phyloP scores from a whole-genome alignment of 2,797 vertebrate genomes.

The Alosa sapidissima region DNA sequence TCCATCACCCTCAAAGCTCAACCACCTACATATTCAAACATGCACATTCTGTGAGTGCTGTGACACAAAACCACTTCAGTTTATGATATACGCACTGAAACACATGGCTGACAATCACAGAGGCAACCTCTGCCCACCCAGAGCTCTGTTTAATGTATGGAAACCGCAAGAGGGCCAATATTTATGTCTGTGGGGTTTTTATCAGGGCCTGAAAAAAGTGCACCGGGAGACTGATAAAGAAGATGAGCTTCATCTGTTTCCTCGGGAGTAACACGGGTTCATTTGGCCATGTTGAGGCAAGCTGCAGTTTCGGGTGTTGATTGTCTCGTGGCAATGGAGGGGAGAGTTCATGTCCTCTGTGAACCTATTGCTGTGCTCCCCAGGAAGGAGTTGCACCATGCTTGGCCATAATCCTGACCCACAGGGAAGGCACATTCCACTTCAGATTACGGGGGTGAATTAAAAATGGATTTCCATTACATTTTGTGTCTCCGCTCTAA shows the following conservation, averaged over 20 bases:
- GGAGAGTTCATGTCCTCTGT: constrained; percentile 11
- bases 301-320: background rate
- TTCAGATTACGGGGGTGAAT: constrained; percentile 29
- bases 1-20: background rate
- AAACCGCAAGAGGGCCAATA: constrained; percentile 8
- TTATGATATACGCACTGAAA: background rate
- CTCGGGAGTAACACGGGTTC: background rate
- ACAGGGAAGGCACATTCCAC: constrained; percentile 27
- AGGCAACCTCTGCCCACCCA: background rate
- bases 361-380: background rate
- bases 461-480: constrained; percentile 12
- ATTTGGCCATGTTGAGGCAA: background rate
- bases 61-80: constrained; percentile 2
- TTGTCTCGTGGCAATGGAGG: constrained; percentile 2
- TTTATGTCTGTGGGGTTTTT: constrained; percentile 9
- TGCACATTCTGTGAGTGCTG: background rate
- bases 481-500: background rate
- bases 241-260: background rate
- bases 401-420: constrained; percentile 28
- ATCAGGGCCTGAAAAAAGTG: background rate
- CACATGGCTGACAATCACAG: background rate
- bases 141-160: constrained; percentile 8
- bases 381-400: background rate
- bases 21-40: constrained; percentile 6
- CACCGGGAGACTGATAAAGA: background rate